Conservation (phyloP, 2,113 vertebrate genomes). For the Tapirus terrestris region DNA sequence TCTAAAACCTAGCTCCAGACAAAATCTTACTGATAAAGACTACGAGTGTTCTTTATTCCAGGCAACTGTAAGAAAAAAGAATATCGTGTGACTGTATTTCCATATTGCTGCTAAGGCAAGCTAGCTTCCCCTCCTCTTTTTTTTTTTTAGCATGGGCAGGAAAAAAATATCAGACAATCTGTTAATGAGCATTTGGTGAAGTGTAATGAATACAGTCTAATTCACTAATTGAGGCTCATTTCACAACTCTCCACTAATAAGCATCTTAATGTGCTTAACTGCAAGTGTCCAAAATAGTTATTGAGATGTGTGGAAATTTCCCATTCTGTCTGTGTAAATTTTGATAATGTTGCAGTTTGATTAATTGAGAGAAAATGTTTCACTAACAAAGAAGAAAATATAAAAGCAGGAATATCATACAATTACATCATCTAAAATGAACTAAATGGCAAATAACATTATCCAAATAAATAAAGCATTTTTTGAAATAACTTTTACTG, state of each 20-base stretch:
- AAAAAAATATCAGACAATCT: conserved; percentile 74
- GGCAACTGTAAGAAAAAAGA: conserved; percentile 37
- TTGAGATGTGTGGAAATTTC: conserved; percentile 79
- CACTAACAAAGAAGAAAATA: conserved; percentile 63
- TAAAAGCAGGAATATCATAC: conserved; percentile 51
- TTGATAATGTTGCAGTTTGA: conserved; percentile 75
- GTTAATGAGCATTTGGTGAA: conserved; percentile 82
- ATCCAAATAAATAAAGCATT: conserved; percentile 36
- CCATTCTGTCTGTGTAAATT: conserved; percentile 73
- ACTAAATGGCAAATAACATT: conserved; percentile 49
- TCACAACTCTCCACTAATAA: conserved; percentile 82
- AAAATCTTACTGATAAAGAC: background rate
- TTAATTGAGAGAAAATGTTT: conserved; percentile 77
- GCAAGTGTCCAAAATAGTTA: conserved; percentile 83
- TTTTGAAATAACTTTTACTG: conserved; percentile 37
- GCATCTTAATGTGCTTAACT: conserved; percentile 81
- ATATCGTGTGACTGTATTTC: conserved; percentile 38
- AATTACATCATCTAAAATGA: conserved; percentile 58
- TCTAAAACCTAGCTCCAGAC: background rate
- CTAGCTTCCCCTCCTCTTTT: background rate
- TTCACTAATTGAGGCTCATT: conserved; percentile 82
- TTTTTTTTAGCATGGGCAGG: background rate
- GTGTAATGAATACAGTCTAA: conserved; percentile 83
- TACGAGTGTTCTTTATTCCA: background rate
- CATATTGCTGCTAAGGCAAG: conserved; percentile 51